phyloP scores from a whole-genome alignment of 2,888 invertebrate genomes.

The Bombylius major region DNA sequence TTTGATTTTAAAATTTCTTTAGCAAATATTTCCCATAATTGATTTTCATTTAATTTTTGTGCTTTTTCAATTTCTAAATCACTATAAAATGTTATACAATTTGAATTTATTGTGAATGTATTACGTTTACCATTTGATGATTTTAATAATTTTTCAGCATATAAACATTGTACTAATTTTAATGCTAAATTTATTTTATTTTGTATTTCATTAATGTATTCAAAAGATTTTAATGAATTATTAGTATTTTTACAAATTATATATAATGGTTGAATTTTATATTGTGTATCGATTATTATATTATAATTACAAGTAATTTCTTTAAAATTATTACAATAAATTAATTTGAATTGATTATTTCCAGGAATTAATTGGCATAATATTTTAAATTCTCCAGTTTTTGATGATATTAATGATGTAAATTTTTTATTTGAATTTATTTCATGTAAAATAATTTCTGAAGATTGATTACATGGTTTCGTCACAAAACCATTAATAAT shows the following conservation, averaged over 20 bases:
- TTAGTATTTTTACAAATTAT: conserved; percentile 70
- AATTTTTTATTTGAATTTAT: conserved; percentile 1
- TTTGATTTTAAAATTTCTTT: conserved; percentile 67
- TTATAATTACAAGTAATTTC: conserved; percentile 8
- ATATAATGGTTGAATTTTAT: conserved; percentile 52
- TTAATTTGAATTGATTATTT: conserved; percentile 8
- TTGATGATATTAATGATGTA: conserved; percentile 16
- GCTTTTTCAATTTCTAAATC: conserved; percentile 56
- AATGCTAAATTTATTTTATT: conserved; percentile 62
- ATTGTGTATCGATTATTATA: conserved; percentile 4
- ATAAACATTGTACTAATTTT: conserved; percentile 71
- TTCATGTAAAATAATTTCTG: background rate
- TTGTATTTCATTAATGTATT: conserved; percentile 51
- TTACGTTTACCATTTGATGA: conserved; percentile 46
- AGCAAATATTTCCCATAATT: conserved; percentile 76
- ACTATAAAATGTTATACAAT: conserved; percentile 64
- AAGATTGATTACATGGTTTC: conserved; percentile 16
- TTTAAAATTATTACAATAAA: conserved; percentile 19
- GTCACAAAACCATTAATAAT: conserved; percentile 28
- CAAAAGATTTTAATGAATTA: conserved; percentile 57
- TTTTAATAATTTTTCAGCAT: conserved; percentile 75
- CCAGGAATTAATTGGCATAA: conserved; percentile 22
- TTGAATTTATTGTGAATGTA: conserved; percentile 68
- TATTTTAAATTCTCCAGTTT: conserved; percentile 27
- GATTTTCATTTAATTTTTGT: conserved; percentile 57